These are phyloP conservation scores for Petromus typicus DNA, from an alignment of 2,113 vertebrate genomes.

Conservation along the genomic window DNA sequence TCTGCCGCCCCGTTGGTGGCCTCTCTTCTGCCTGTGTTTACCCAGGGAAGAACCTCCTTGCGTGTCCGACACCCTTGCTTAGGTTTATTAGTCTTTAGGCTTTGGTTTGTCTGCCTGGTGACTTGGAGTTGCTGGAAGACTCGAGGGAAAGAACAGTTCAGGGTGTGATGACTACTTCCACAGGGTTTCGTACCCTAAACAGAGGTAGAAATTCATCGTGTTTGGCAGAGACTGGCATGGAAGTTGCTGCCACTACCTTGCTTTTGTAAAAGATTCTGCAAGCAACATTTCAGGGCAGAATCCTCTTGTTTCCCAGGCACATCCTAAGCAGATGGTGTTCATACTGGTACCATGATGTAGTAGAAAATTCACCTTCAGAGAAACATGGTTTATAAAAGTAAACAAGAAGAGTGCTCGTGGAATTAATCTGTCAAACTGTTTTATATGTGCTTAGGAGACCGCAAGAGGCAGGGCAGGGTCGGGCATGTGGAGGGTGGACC, in stretches of 20 bases:
- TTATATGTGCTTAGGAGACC: neutral
- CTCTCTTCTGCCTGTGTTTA: neutral
- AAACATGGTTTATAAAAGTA: slow-evolving; percentile 7
- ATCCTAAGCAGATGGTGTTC: neutral
- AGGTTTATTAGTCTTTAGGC: neutral
- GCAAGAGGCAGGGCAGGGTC: neutral
- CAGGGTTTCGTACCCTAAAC: neutral
- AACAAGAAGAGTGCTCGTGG: too few species aligned
- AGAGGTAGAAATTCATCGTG: neutral
- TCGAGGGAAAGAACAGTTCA: neutral
- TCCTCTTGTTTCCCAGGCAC: neutral
- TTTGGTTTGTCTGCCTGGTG: neutral
- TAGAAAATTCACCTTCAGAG: neutral
- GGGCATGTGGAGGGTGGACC: neutral
- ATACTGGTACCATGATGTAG: neutral
- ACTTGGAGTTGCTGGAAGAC: neutral
- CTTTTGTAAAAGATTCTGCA: neutral
- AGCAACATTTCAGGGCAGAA: neutral
- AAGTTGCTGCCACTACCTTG: neutral
- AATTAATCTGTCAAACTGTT: too few species aligned
- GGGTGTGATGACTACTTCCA: neutral
- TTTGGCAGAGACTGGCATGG: neutral
- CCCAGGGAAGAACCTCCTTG: neutral
- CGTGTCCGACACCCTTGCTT: too few species aligned
- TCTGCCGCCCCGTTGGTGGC: neutral